Evolutionary conservation across 2,888 invertebrate species (phyloP), one percentile per base, ranked within the genome.

Genomic region (Caenorhabditis sp.): DNA sequence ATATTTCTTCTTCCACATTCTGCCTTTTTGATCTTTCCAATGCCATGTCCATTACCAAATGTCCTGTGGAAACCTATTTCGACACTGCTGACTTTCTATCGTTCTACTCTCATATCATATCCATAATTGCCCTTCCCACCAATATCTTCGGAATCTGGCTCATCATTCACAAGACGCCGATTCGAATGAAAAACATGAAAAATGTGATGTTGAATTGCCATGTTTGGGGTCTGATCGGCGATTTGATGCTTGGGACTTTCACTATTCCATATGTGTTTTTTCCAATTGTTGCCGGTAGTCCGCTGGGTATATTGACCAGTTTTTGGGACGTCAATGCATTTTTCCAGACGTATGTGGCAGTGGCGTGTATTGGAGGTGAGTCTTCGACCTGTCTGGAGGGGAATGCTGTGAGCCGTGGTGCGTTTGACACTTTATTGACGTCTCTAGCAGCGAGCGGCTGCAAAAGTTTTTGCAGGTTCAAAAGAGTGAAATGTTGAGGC

Each of bases 171-270:
- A 60, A 62, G n/a, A 80, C 79, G 2, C 79, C 79, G 9, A 35
- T 80, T 6, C 26, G 72, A 24, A 80, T 80, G 79, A 71, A 61
- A 56, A 71, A 72, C 55, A 80, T 80, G 79, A 80, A 80, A 40
- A 37, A 37, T 13, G 64, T 64, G 0, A 80, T 80, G 71, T 22
- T 80, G 35, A 80, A 71, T 37, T 69, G 67, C 26, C 79, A 80
- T 56, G 37, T 80, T 22, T 72, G 77, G 61, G 56, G 72, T 28
- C 60, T 71, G 13, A 20, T 80, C 5, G 61, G 71, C 1, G 79
- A 80, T 50, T 26, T 72, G 6, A 80, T 80, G 79, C 40, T 80
- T 1, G 79, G 79, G 32, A 71, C 72, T 15, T 44, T 80, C 15
- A 71, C 79, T 0, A 80, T 80, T 28, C 79, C 79, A 3, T 72